Conservation (phyloP, 2,797 vertebrate species). For the Hybognathus amarus region DNA sequence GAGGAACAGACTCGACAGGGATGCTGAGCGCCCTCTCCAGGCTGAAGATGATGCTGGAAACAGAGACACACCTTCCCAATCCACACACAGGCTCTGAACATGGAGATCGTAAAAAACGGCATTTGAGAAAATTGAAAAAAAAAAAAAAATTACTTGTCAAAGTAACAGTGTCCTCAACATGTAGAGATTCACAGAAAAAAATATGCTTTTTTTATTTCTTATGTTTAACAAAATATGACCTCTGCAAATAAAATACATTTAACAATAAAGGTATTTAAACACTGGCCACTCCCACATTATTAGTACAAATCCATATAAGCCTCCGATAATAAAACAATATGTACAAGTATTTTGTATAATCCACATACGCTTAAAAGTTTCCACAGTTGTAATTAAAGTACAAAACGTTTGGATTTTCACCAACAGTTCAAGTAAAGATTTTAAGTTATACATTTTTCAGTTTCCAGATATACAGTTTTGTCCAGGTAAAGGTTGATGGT, state of each 20-base stretch:
- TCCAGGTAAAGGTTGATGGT: not conserved
- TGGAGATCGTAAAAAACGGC: not conserved
- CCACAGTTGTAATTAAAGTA: constrained; percentile 10
- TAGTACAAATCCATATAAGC: not conserved
- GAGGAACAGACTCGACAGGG: not conserved
- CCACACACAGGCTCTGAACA: not conserved
- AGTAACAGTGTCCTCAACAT: not conserved
- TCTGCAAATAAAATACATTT: constrained; percentile 14
- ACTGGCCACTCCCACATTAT: not conserved
- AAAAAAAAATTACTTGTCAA: not conserved
- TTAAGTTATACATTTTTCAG: too few species aligned
- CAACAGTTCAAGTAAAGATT: not conserved
- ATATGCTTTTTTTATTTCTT: not conserved
- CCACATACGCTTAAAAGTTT: not conserved
- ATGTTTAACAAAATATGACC: constrained; percentile 25
- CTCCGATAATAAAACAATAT: not conserved
- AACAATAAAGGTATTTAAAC: constrained; percentile 26
- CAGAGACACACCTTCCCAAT: not conserved
- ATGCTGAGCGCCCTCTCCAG: not conserved
- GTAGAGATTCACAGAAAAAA: constrained; percentile 2
- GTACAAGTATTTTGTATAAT: not conserved
- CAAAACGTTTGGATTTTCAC: constrained; percentile 27
- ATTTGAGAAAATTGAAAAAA: not conserved
- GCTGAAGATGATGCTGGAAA: constrained; percentile 12
- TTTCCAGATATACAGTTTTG: not conserved